Evolutionary conservation across 2,113 vertebrate genomes (phyloP).

Genomic region (Cisticola juncidis): DNA sequence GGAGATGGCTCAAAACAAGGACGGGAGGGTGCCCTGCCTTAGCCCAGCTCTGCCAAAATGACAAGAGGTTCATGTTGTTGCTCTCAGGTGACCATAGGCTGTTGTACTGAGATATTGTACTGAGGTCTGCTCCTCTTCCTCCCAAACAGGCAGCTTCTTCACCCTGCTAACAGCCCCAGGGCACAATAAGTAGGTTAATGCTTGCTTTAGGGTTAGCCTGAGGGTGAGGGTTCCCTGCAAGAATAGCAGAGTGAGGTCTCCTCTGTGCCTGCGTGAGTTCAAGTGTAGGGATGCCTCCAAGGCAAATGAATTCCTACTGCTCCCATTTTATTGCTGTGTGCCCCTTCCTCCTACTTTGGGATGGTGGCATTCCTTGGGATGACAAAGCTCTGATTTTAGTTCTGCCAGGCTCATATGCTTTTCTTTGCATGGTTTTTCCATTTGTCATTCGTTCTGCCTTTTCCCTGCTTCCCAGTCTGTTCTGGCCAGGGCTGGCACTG

Average conservation of each 20-base stretch:
- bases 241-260: background rate
- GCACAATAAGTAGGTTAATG: conserved; percentile 73
- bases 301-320: background rate
- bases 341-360: background rate
- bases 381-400: background rate
- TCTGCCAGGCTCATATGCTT: background rate
- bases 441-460: background rate
- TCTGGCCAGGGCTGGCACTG: background rate
- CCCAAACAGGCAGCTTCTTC: conserved; percentile 37
- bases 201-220: conserved; percentile 73
- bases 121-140: conserved; percentile 15
- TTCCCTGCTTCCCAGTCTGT: background rate
- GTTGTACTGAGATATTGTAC: background rate
- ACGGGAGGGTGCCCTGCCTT: background rate
- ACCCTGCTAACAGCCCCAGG: conserved; percentile 55
- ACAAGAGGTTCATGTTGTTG: background rate
- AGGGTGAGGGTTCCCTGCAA: conserved; percentile 63
- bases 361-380: background rate
- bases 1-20: background rate
- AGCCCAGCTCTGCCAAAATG: background rate
- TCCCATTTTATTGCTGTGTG: background rate
- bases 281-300: background rate
- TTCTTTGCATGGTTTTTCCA: background rate
- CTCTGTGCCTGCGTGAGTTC: background rate
- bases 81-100: background rate